phyloP scores from a whole-genome alignment of 2,113 vertebrate genomes.

The Pagrus major region DNA sequence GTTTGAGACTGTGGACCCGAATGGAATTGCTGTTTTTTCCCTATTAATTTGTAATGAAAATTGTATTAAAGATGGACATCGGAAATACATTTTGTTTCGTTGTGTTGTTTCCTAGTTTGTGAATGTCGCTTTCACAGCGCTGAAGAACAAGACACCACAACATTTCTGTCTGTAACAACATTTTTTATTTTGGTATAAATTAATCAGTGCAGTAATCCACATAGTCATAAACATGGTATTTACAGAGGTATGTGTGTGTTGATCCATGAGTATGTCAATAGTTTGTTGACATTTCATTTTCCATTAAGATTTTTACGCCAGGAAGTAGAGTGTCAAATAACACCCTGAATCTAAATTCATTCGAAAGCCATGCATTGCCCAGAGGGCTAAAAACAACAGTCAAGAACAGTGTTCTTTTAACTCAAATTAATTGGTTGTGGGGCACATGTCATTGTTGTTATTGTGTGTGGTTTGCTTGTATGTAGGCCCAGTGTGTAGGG shows the following conservation, averaged over 20 bases:
- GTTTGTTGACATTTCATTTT: conserved; percentile 3
- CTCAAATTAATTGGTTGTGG: neutral
- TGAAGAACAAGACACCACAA: conserved; percentile 11
- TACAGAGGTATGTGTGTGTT: conserved; percentile 59
- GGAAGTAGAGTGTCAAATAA: neutral
- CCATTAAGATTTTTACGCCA: neutral
- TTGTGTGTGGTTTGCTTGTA: neutral
- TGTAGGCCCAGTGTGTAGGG: too few relatives aligned
- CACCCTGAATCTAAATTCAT: conserved; percentile 28
- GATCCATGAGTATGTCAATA: conserved; percentile 11
- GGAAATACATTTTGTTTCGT: neutral
- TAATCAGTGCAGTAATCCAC: conserved; percentile 29
- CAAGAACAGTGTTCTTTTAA: conserved; percentile 7
- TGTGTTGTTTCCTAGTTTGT: neutral
- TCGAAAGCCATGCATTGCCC: conserved; percentile 63
- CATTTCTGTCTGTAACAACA: conserved; percentile 30
- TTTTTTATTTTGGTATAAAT: conserved; percentile 70
- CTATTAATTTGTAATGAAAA: conserved; percentile 74
- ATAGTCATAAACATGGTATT: conserved; percentile 55
- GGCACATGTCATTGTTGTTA: neutral
- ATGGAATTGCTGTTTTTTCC: conserved; percentile 37
- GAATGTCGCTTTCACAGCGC: neutral
- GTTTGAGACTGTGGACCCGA: conserved; percentile 35
- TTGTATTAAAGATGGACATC: conserved; percentile 64
- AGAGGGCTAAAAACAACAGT: conserved; percentile 2